Evolutionary conservation across 2,113 vertebrate genomes (phyloP).

Genomic region (Chaenogobius annularis): DNA sequence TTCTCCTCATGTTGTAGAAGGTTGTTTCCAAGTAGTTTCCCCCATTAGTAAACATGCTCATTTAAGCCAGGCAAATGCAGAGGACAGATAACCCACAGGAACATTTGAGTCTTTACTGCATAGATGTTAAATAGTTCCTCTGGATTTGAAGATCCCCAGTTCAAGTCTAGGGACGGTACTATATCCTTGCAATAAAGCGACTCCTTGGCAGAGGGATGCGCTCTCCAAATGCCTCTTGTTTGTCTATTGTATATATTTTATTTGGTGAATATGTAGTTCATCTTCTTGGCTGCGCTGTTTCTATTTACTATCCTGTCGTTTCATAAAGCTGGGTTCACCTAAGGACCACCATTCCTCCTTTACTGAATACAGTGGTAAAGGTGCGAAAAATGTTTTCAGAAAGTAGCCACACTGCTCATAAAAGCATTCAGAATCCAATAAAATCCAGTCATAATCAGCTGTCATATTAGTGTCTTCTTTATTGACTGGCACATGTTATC

Average conservation of each 20-base stretch:
- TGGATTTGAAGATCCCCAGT: background rate
- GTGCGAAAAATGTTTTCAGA: background rate
- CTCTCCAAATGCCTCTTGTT: conserved; percentile 1
- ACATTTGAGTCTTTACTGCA: background rate
- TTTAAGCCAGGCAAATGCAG: background rate
- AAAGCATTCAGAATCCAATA: conserved; percentile 23
- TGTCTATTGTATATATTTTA: background rate
- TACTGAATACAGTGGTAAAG: background rate
- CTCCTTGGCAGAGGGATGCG: background rate
- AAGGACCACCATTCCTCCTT: background rate
- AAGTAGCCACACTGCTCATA: background rate
- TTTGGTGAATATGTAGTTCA: background rate
- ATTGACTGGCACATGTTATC: conserved; percentile 53
- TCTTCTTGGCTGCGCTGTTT: background rate
- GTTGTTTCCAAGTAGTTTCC: background rate
- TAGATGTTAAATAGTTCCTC: background rate
- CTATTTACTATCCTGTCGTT: conserved; percentile 1
- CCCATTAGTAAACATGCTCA: background rate
- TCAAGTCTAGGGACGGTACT: background rate
- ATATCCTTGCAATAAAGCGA: background rate
- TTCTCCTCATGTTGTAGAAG: background rate
- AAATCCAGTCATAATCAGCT: conserved; percentile 40
- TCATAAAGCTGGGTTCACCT: background rate
- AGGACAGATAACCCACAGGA: background rate
- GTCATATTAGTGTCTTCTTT: conserved; percentile 49